These are phyloP conservation scores for Luscinia megarhynchos DNA, from an alignment of 2,797 vertebrate species.

Conservation along the genomic window DNA sequence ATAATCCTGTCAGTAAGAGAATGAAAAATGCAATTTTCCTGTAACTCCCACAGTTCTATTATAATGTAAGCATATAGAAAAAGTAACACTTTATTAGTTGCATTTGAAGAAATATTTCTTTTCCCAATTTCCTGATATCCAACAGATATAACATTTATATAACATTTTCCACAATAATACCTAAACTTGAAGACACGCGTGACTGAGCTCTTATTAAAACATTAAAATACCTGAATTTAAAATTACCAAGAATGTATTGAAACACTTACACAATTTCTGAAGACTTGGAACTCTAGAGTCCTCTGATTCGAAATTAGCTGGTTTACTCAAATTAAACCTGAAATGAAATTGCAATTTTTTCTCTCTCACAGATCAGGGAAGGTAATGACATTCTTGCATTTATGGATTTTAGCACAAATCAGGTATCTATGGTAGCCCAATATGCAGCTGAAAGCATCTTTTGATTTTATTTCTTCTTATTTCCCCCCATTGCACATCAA, in stretches of 20 bases:
- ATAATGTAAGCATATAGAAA: neutral
- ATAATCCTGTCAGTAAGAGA: neutral
- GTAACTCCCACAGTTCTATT: neutral
- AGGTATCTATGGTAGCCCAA: neutral
- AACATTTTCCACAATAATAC: neutral
- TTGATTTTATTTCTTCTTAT: neutral
- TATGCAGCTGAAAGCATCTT: neutral
- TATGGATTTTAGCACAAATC: neutral
- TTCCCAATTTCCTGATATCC: neutral
- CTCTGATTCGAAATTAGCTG: conserved; percentile 86
- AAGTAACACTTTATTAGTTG: neutral
- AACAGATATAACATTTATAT: neutral
- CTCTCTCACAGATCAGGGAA: neutral
- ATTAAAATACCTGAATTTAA: neutral
- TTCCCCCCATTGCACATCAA: accelerated
- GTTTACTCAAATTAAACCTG: conserved; percentile 91
- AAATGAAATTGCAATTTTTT: conserved; percentile 23
- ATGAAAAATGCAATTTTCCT: neutral
- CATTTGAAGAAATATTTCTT: neutral
- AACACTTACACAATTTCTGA: conserved; percentile 90
- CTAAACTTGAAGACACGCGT: neutral
- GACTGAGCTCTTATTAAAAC: neutral
- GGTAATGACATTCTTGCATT: neutral
- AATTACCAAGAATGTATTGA: neutral
- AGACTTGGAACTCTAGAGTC: conserved; percentile 94